Conservation (phyloP, 2,797 vertebrate species). For the Vespertilio murinus region DNA sequence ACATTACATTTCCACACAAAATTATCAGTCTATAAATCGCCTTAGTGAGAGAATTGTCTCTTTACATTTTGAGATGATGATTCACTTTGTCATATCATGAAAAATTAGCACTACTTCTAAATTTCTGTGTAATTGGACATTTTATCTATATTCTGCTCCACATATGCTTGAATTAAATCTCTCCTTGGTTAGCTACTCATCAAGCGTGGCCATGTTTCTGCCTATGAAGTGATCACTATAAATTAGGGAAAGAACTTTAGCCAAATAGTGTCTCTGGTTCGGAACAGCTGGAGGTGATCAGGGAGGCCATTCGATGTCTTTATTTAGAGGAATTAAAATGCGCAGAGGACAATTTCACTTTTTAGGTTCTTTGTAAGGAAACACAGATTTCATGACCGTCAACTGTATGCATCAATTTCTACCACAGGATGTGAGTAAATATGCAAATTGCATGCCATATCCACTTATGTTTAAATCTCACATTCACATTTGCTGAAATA, state of each 20-base stretch:
- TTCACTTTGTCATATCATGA: background rate
- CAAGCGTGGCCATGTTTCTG: background rate
- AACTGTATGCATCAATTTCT: background rate
- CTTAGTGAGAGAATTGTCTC: slow-evolving; percentile 5
- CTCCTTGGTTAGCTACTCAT: slow-evolving; percentile 5
- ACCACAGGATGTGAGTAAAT: background rate
- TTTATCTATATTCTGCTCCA: slow-evolving; percentile 5
- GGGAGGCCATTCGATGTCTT: background rate
- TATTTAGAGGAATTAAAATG: background rate
- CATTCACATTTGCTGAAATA: slow-evolving; percentile 39
- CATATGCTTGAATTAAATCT: background rate
- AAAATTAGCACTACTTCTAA: slow-evolving; percentile 45
- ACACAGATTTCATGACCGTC: background rate
- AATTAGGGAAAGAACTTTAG: slow-evolving; percentile 13
- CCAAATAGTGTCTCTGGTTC: background rate
- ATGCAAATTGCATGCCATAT: slow-evolving; percentile 21
- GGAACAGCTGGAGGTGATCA: background rate
- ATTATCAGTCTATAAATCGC: slow-evolving; percentile 53
- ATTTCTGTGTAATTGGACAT: background rate
- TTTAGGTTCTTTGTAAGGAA: background rate
- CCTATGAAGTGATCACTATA: background rate
- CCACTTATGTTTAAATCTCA: background rate
- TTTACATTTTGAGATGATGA: slow-evolving; percentile 37
- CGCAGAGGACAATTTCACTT: background rate
- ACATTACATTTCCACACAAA: slow-evolving; percentile 36